A percentile compares a stretch with the other conserved stretches of the same genome.
phyloP scores from a whole-genome alignment of 2,113 vertebrate genomes.

The Lepus americanus region DNA sequence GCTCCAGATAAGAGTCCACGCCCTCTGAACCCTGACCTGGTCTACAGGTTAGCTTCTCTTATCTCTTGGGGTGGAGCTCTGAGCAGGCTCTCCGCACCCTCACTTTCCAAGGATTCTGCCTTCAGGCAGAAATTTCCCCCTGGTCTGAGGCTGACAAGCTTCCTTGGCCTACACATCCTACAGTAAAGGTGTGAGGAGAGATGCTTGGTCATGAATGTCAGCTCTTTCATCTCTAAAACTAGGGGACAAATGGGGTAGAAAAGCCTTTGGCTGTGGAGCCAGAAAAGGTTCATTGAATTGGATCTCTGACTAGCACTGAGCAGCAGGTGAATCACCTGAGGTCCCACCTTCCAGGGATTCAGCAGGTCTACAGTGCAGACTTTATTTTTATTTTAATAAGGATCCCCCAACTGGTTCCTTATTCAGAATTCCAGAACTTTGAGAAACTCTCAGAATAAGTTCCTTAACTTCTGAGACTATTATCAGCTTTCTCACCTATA shows the following conservation, averaged over 20 bases:
- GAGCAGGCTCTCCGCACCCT: not conserved
- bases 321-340: not conserved
- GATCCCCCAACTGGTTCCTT: not conserved
- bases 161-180: not conserved
- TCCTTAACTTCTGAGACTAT: not conserved
- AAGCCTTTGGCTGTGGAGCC: not conserved
- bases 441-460: constrained; percentile 7
- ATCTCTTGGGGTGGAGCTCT: constrained; percentile 51
- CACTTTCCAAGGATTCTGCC: not conserved
- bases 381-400: not conserved
- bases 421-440: not conserved
- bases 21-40: constrained; percentile 40
- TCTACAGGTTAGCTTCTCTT: constrained; percentile 4
- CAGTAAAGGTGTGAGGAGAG: not conserved
- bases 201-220: not conserved
- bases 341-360: not conserved
- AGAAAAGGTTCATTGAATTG: not conserved
- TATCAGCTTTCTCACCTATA: not conserved
- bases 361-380: not conserved
- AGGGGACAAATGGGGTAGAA: not conserved
- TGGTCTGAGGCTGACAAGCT: not conserved
- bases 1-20: constrained; percentile 47
- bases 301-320: not conserved
- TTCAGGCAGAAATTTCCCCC: not conserved
- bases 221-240: not conserved